Percentiles rank a stretch among this genome's conserved stretches.
These are phyloP conservation scores for Eulemur mongoz DNA, from an alignment of 2,797 vertebrate genomes.

Conservation along the genomic window DNA sequence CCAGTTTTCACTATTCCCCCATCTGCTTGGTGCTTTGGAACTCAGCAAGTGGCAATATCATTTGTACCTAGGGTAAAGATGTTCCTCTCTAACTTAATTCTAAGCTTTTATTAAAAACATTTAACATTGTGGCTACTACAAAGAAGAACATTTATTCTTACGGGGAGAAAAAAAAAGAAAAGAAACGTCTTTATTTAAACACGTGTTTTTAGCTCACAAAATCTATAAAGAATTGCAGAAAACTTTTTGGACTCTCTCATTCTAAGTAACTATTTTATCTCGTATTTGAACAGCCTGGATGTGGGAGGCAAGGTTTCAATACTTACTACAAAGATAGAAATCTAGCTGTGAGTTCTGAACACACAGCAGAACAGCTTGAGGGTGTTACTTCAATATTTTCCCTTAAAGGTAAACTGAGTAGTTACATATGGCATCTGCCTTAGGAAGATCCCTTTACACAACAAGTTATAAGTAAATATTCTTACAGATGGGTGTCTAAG, in stretches of 20 bases:
- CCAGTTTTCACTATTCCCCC: background rate
- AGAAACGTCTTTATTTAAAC: background rate
- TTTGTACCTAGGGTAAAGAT: slow-evolving; percentile 54
- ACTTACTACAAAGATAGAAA: slow-evolving; percentile 54
- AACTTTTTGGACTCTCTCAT: background rate
- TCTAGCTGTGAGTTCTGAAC: background rate
- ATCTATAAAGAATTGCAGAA: background rate
- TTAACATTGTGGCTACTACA: slow-evolving; percentile 63
- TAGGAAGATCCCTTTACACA: slow-evolving; percentile 52
- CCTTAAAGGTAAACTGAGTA: slow-evolving; percentile 66
- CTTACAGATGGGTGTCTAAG: slow-evolving; percentile 64
- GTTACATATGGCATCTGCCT: slow-evolving; percentile 54
- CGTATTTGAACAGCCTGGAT: slow-evolving; percentile 39
- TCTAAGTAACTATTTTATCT: slow-evolving; percentile 43
- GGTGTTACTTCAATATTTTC: slow-evolving; percentile 70
- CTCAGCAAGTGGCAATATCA: background rate
- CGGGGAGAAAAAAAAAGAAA: background rate
- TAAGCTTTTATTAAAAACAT: slow-evolving; percentile 76
- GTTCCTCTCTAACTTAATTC: slow-evolving; percentile 32
- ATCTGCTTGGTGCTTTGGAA: slow-evolving; percentile 1
- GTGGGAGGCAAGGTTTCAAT: slow-evolving; percentile 49
- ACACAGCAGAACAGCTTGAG: background rate
- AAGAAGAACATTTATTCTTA: background rate
- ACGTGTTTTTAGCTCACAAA: background rate
- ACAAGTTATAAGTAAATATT: slow-evolving; percentile 71